These are phyloP conservation scores for Goniozus legneri DNA, from an alignment of 1,140 invertebrate species.

Conservation along the genomic window DNA sequence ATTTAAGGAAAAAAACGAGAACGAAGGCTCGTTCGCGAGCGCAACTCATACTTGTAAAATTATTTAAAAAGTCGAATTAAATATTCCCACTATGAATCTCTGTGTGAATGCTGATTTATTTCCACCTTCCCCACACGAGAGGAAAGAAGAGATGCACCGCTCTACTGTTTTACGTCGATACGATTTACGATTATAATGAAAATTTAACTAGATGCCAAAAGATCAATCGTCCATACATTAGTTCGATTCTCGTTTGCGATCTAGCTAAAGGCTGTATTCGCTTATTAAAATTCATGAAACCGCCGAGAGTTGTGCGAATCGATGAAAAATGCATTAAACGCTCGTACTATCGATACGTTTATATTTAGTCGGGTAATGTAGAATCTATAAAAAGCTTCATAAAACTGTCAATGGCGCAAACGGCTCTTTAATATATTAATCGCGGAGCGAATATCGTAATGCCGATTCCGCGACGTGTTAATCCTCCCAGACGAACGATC, in stretches of 20 bases:
- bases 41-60: constrained; percentile 42
- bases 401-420: not conserved
- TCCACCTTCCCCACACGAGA: too few relatives aligned
- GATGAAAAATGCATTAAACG: too few relatives aligned
- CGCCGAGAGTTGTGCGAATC: too few relatives aligned
- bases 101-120: too few relatives aligned
- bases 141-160: too few relatives aligned
- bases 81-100: constrained; percentile 47
- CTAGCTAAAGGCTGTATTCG: too few relatives aligned
- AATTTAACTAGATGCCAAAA: too few relatives aligned
- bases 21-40: constrained; percentile 19
- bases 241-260: not conserved
- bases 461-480: too few relatives aligned
- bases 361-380: not conserved
- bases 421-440: not conserved
- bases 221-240: not conserved
- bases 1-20: constrained; percentile 19
- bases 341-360: too few relatives aligned
- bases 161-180: too few relatives aligned
- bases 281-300: not conserved
- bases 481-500: not conserved
- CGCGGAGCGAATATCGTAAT: too few relatives aligned
- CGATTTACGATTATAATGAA: too few relatives aligned
- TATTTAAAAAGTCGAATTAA: constrained; percentile 53
- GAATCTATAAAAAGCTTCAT: not conserved